A percentile compares a stretch with the other conserved stretches of the same genome.
phyloP scores from a whole-genome alignment of 2,888 invertebrate species.

The Kryphioiulus occultus region DNA sequence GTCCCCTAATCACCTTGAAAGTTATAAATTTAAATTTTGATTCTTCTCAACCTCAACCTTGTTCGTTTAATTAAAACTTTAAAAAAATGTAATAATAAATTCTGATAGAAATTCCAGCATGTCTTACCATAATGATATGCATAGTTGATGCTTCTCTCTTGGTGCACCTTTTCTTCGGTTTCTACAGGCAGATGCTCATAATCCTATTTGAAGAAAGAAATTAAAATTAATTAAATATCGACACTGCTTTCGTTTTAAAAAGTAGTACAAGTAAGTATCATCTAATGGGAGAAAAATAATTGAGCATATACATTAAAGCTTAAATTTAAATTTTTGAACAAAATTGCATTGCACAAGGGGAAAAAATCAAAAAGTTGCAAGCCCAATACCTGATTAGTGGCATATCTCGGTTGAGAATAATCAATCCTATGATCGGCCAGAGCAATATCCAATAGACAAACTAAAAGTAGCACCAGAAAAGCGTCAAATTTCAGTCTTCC shows the following conservation, averaged over 20 bases:
- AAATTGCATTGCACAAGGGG: no score
- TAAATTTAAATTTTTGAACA: no score
- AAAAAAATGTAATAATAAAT: no score
- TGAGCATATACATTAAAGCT: no score
- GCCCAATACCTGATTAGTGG: not conserved
- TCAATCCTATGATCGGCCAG: not conserved
- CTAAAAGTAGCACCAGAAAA: not conserved
- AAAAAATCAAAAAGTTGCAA: no score
- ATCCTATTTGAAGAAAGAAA: not conserved
- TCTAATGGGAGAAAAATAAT: no score
- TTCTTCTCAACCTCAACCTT: no score
- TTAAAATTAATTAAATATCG: not conserved
- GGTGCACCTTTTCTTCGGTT: constrained; percentile 16
- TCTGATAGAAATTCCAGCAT: not conserved
- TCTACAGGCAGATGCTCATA: not conserved
- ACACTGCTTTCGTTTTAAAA: no score
- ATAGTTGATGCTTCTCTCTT: constrained; percentile 10
- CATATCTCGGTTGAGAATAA: constrained; percentile 8
- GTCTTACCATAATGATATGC: not conserved
- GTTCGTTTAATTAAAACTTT: no score
- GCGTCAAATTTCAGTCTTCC: not conserved
- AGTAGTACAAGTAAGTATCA: no score
- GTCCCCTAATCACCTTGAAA: no score
- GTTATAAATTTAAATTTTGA: no score
- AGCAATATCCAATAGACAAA: not conserved